A percentile compares a stretch with the other conserved stretches of the same genome.
phyloP scores from a whole-genome alignment of 1,140 invertebrate genomes.

The Elymnias hypermnestra region DNA sequence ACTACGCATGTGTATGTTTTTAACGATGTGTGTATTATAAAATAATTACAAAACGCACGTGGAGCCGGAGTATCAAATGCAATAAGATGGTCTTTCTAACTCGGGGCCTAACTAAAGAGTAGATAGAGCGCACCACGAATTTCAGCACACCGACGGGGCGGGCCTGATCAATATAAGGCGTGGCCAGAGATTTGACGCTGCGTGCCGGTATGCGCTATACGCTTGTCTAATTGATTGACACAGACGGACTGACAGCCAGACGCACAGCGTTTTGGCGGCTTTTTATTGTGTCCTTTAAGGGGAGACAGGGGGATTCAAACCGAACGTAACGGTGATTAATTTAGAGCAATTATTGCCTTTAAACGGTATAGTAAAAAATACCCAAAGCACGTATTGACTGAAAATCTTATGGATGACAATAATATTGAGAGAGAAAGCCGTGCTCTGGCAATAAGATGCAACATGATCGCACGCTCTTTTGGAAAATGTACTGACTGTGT shows the following conservation, averaged over 20 bases:
- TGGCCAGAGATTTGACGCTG: conserved; percentile 51
- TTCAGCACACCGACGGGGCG: conserved; percentile 54
- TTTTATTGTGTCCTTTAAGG: conserved; percentile 60
- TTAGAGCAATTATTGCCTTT: conserved; percentile 40
- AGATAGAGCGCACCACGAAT: conserved; percentile 42
- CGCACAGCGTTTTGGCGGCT: conserved; percentile 49
- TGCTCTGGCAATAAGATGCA: too few relatives aligned
- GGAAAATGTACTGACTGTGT: too few relatives aligned
- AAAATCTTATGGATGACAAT: too few relatives aligned
- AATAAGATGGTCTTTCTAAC: conserved; percentile 27
- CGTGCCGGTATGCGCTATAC: conserved; percentile 51
- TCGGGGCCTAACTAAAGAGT: conserved; percentile 33
- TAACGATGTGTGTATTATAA: too few relatives aligned
- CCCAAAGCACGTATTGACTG: too few relatives aligned
- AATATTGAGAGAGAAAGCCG: too few relatives aligned
- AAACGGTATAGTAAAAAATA: conserved; percentile 18
- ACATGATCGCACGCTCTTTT: too few relatives aligned
- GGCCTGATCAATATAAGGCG: conserved; percentile 62
- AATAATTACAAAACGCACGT: too few relatives aligned
- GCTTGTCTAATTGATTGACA: conserved; percentile 66
- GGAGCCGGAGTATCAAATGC: too few relatives aligned
- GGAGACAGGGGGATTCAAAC: conserved; percentile 26
- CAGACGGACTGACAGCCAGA: conserved; percentile 59
- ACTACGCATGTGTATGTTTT: too few relatives aligned
- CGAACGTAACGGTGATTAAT: conserved; percentile 45